Base-by-base conservation (phyloP, 2,797 vertebrate genomes). In the Pangasius macronema region DNA sequence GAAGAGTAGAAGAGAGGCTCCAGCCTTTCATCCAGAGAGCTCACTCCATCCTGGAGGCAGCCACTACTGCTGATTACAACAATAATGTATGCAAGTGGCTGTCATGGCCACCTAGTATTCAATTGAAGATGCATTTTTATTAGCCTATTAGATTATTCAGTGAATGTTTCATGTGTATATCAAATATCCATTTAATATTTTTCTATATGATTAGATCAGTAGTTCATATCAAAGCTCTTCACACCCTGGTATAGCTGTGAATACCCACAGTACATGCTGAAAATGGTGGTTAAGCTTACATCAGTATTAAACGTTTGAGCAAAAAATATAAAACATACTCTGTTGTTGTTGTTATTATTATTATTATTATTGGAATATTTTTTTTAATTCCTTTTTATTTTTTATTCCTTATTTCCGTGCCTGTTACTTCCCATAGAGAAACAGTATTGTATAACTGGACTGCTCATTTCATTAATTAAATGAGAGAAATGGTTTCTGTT, bases 11-110 rank as follows among this genome's bases (percentile, higher is more conserved):
- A 91, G 96, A 96, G 87, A 94, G 97, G 77, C 96, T 98, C 68
- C 97, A 98, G 91, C 97, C 97, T 1, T 98, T 98, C 90, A 94
- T 98, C 89, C 97, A 97, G 93, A 96, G 97, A 89, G 97, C 97
- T 89, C 96, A 97, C 73, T 95, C 96, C 87, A 96, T 98, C 89
- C 92, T 98, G 89, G 97, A 97, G 49, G 93, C 95, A 0, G 97
- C 97, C 16, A 95, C 97, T 75, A 95, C 93, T 0, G 94, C 96
- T 1, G 96, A 97, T 90, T 98, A 98, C 94, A 97, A 96, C 86
- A 97, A 97, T 87, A 95, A 96, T 0, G 97, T 98, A 95, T 92
- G 96, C 42, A 89, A 46, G 82, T 76, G 46, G 3, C 6, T 6
- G 0, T 22, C 30, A n/a, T 55, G 30, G 57, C 33, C 5, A 42